Evolutionary conservation across 2,113 vertebrate species (phyloP).

Genomic region (Emydura subglobosa): DNA sequence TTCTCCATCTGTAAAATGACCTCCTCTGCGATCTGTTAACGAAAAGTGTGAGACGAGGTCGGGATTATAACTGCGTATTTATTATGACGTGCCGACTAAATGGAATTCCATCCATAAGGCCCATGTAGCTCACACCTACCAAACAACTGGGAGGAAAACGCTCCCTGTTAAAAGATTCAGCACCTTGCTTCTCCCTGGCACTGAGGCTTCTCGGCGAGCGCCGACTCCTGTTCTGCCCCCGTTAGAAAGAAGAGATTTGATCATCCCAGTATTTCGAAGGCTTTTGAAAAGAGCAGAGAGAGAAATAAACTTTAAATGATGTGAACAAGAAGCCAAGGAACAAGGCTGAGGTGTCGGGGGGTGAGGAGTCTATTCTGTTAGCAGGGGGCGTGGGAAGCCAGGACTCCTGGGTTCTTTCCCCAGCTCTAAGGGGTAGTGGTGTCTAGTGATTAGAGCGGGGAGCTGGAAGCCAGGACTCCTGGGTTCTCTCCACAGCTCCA

Average conservation of each 20-base stretch:
- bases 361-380: background rate
- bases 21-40: background rate
- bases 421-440: too few relatives aligned
- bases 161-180: background rate
- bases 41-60: too few relatives aligned
- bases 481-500: background rate
- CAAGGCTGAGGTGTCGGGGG: background rate
- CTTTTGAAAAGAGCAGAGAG: background rate
- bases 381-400: background rate
- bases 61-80: background rate
- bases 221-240: background rate
- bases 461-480: background rate
- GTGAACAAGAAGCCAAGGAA: background rate
- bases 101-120: background rate
- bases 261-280: background rate
- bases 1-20: background rate
- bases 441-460: too few relatives aligned
- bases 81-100: background rate
- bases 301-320: background rate
- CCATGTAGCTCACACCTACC: too few relatives aligned
- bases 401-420: too few relatives aligned
- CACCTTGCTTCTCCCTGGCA: background rate
- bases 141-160: background rate
- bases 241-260: background rate
- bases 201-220: background rate